A percentile compares a stretch with the other conserved stretches of the same genome.
phyloP scores from a whole-genome alignment of 2,888 invertebrate genomes.

The Ligdia adustata region DNA sequence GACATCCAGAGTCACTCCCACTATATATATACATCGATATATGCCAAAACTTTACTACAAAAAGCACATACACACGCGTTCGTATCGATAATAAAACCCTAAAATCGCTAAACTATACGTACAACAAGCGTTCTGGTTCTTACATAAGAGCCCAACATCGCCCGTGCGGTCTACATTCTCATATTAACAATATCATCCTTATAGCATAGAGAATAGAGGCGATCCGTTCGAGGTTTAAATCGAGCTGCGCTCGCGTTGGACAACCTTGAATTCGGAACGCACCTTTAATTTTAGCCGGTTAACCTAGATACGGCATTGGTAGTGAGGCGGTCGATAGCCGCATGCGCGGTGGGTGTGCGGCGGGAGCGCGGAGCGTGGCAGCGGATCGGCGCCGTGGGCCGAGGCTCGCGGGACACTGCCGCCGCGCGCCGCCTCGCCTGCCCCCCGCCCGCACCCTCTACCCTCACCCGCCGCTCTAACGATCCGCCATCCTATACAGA shows the following conservation, averaged over 20 bases:
- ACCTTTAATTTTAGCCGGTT: constrained; percentile 83
- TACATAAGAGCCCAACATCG: constrained; percentile 79
- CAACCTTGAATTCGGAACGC: constrained; percentile 81
- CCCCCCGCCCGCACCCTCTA: constrained; percentile 40
- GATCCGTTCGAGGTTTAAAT: constrained; percentile 55
- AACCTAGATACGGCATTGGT: constrained; percentile 73
- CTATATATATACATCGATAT: too few relatives aligned
- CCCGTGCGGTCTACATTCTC: constrained; percentile 50
- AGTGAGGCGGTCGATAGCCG: constrained; percentile 69
- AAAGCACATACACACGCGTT: constrained; percentile 32
- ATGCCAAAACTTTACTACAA: constrained; percentile 21
- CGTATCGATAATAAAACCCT: constrained; percentile 42
- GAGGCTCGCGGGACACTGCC: constrained; percentile 59
- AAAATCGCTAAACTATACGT: constrained; percentile 50
- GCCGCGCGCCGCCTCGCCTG: constrained; percentile 42
- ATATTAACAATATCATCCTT: constrained; percentile 69
- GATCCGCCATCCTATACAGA: constrained; percentile 41
- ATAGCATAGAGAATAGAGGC: constrained; percentile 26
- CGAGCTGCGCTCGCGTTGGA: constrained; percentile 78
- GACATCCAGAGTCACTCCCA: constrained; percentile 57
- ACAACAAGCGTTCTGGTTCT: constrained; percentile 67
- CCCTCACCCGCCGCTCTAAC: constrained; percentile 39
- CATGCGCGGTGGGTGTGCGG: constrained; percentile 70
- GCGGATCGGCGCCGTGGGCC: constrained; percentile 52
- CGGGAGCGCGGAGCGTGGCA: constrained; percentile 49